Percentiles rank a stretch among this genome's conserved stretches.
Conservation (phyloP, 2,797 vertebrate genomes). For the Bradypodion pumilum region DNA sequence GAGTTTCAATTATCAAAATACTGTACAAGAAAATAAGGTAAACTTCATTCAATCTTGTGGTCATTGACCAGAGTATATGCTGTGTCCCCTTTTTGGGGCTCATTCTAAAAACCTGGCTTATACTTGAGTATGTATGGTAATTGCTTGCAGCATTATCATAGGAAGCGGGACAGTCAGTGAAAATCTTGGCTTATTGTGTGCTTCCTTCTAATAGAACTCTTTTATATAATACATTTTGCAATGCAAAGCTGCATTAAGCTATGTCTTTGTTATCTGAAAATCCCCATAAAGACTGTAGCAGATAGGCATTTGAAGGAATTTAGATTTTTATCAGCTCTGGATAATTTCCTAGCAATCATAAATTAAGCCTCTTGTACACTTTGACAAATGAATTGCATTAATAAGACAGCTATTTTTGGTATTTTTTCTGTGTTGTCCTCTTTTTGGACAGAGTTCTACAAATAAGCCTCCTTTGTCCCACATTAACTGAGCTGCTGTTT, state of each 20-base stretch:
- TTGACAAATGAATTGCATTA: constrained; percentile 54
- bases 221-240: constrained; percentile 44
- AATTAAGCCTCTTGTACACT: constrained; percentile 35
- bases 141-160: constrained; percentile 13
- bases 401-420: constrained; percentile 16
- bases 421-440: not conserved
- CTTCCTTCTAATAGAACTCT: constrained; percentile 27
- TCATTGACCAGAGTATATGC: too few relatives aligned
- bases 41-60: too few relatives aligned
- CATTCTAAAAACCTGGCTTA: too few relatives aligned
- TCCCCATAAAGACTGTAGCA: constrained; percentile 26
- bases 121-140: too few relatives aligned
- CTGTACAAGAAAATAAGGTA: too few relatives aligned
- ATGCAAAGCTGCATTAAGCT: constrained; percentile 35
- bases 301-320: constrained; percentile 29
- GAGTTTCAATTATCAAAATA: too few relatives aligned
- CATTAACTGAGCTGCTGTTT: constrained; percentile 59
- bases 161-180: not conserved
- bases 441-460: constrained; percentile 63
- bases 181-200: not conserved
- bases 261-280: constrained; percentile 10
- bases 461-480: constrained; percentile 53
- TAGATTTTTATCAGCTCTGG: constrained; percentile 30
- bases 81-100: too few relatives aligned
- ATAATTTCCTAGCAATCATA: constrained; percentile 52